These are phyloP conservation scores for Philhelius pedissequus DNA, from an alignment of 2,888 invertebrate species.

Conservation along the genomic window DNA sequence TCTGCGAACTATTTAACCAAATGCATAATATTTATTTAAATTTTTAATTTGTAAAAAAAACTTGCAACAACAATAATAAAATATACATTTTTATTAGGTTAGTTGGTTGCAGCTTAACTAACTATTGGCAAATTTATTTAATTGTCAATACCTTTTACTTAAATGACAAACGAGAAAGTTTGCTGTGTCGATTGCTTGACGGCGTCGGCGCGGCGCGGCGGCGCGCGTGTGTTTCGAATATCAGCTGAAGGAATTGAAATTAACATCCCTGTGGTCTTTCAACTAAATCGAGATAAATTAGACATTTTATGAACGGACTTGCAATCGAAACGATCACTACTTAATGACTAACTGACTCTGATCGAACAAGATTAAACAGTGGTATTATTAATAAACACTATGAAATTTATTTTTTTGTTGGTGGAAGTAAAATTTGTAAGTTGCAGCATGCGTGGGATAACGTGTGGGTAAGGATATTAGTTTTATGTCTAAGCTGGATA, in stretches of 20 bases:
- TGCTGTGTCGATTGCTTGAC: too few species aligned
- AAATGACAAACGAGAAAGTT: not conserved
- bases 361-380: constrained; percentile 2
- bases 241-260: not conserved
- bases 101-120: not conserved
- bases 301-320: constrained; percentile 38
- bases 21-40: not conserved
- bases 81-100: not conserved
- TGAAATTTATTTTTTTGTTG: not conserved
- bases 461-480: not conserved
- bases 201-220: too few species aligned
- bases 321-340: constrained; percentile 31
- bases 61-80: not conserved
- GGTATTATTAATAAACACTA: constrained; percentile 30
- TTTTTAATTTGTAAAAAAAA: not conserved
- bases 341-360: constrained; percentile 16
- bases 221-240: not conserved
- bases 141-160: not conserved
- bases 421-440: not conserved
- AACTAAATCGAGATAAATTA: constrained; percentile 26
- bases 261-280: constrained; percentile 12
- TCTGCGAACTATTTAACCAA: not conserved
- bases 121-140: not conserved
- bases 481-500: not conserved
- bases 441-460: not conserved